phyloP scores from a whole-genome alignment of 2,113 vertebrate species.

The Phocoena phocoena region DNA sequence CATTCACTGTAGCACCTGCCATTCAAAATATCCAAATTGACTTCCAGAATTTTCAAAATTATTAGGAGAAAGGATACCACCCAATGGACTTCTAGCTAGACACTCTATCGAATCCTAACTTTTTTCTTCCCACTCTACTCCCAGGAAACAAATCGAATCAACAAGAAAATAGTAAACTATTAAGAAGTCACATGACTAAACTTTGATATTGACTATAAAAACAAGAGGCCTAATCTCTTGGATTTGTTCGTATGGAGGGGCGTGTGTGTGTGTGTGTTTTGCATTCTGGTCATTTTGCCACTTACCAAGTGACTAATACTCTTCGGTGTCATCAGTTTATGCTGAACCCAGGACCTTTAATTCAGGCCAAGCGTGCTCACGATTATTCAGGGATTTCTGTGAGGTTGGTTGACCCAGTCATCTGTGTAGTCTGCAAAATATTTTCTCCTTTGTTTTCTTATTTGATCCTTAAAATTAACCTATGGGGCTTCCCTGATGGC shows the following conservation, averaged over 20 bases:
- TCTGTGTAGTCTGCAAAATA: background rate
- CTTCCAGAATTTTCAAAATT: background rate
- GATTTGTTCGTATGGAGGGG: background rate
- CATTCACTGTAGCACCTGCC: background rate
- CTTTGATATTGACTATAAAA: background rate
- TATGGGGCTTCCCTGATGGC: too few species aligned
- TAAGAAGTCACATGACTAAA: slow-evolving; percentile 9
- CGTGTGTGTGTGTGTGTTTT: background rate
- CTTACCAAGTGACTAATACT: slow-evolving; percentile 40
- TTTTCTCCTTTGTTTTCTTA: background rate
- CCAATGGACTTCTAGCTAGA: background rate
- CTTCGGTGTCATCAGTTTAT: background rate
- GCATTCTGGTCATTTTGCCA: background rate
- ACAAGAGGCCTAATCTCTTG: background rate
- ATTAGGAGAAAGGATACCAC: background rate
- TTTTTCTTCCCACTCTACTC: background rate
- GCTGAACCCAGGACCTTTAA: background rate
- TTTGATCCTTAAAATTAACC: background rate
- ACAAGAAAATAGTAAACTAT: slow-evolving; percentile 7
- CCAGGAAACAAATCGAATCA: background rate
- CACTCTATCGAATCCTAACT: background rate
- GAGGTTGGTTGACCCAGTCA: background rate
- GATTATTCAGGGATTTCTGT: background rate
- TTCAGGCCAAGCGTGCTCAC: background rate
- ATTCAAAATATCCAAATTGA: background rate